Evolutionary conservation across 2,888 invertebrate species (phyloP), one percentile per base, ranked within the genome.

Genomic region (Machimus atricapillus): DNA sequence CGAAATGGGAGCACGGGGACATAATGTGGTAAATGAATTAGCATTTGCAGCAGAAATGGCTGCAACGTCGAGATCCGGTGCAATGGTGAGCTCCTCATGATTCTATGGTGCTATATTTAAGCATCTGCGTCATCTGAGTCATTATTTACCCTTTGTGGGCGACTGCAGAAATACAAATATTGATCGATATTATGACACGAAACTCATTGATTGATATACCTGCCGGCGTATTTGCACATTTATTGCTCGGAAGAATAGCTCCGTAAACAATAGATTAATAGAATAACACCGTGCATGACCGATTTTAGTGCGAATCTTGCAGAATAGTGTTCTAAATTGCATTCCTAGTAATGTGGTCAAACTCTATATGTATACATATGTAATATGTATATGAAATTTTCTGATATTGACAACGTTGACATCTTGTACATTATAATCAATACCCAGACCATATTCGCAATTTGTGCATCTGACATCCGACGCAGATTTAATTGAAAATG

Each of bases 1-100:
- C 2, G 66, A 12, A 66, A 66, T 27, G 27, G 27, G 66, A 66
- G 12, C 37, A 12, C n/a, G 27, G 27, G 34, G 76, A 76, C 31
- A 76, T 76, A 37, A 76, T 34, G 76, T 76, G 76, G 76, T 76
- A 37, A 76, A 76, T 76, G 76, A 76, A 76, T 76, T 76, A 76
- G 37, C 76, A 76, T 76, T 37, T 76, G 76, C 76, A 76, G 76
- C 37, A 76, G 37, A 16, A 76, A 76, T 19, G 34, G 76, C 27
- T 76, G 76, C 76, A 23, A 27, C 16, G 12, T 1, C 66, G 27
- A 6, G 9, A 66, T 66, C 66, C 23, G 23, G 4, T n/a, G 52
- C 52, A 9, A 23, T 16, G 43, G 14, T 46, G 66, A 27, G 66
- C 66, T 27, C 66, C 23, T 66, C 66, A 14, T 66, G 66, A 66